These are phyloP conservation scores for Clavelina lepadiformis DNA, from an alignment of 23 tunicate species.

Conservation along the genomic window DNA sequence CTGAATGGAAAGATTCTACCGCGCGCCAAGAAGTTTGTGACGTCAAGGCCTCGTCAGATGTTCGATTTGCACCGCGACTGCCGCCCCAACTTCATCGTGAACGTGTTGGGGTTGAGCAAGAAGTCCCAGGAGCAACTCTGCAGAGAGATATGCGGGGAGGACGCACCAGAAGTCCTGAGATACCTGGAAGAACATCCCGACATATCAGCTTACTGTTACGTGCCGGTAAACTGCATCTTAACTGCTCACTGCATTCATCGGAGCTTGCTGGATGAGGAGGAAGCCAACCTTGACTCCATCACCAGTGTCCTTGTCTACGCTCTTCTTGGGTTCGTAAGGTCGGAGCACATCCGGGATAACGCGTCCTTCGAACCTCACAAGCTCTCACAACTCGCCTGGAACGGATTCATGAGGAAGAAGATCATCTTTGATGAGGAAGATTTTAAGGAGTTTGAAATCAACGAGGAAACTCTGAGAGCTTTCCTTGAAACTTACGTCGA, in stretches of 20 bases:
- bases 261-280: neutral
- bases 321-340: neutral
- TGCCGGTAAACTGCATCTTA: conserved; percentile 19
- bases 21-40: conserved; percentile 5
- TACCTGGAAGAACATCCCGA: conserved; percentile 9
- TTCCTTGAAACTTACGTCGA: neutral
- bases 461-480: neutral
- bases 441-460: neutral
- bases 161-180: neutral
- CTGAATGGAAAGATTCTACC: conserved; percentile 2
- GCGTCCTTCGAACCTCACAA: neutral
- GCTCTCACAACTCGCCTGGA: conserved; percentile 3
- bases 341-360: conserved; percentile 10
- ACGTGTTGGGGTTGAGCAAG: conserved; percentile 7
- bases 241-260: neutral
- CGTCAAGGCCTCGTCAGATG: conserved; percentile 18
- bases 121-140: conserved; percentile 3
- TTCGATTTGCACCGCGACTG: neutral
- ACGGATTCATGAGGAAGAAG: conserved; percentile 5
- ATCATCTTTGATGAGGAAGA: conserved; percentile 11
- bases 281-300: neutral
- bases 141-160: conserved; percentile 10
- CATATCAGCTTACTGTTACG: conserved; percentile 10
- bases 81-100: conserved; percentile 3
- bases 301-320: conserved; percentile 5